Percentiles rank a stretch among this genome's conserved stretches.
Evolutionary conservation across 2,113 vertebrate species (phyloP).

Genomic region (Rhea pennata): DNA sequence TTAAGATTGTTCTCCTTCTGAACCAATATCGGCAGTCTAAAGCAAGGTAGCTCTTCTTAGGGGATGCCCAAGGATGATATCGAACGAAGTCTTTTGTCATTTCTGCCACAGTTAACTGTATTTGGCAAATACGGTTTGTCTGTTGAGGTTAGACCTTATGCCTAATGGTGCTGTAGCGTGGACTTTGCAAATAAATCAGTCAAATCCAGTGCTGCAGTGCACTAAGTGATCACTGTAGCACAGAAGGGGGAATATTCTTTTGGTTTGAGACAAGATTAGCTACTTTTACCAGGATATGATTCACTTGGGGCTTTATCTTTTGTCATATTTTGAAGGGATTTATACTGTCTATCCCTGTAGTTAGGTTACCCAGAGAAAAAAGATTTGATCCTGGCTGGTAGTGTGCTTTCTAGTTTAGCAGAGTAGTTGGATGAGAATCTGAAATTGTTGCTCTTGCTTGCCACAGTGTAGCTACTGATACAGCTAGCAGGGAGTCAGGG

Average conservation of each 20-base stretch:
- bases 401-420: background rate
- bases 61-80: background rate
- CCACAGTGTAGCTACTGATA: background rate
- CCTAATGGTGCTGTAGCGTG: background rate
- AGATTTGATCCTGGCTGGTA: background rate
- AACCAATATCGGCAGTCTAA: background rate
- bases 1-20: background rate
- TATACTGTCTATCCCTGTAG: background rate
- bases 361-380: background rate
- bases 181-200: background rate
- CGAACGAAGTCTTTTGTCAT: background rate
- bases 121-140: background rate
- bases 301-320: background rate
- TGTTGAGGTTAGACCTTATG: background rate
- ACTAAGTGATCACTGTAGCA: background rate
- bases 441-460: background rate
- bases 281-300: background rate
- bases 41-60: background rate
- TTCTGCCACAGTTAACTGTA: background rate
- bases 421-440: background rate
- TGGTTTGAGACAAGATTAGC: background rate
- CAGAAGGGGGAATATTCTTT: background rate
- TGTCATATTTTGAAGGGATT: background rate
- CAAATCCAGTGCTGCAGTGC: background rate
- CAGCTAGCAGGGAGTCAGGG: background rate